phyloP scores from a whole-genome alignment of 1,140 invertebrate genomes.

The Cotesia vestalis region DNA sequence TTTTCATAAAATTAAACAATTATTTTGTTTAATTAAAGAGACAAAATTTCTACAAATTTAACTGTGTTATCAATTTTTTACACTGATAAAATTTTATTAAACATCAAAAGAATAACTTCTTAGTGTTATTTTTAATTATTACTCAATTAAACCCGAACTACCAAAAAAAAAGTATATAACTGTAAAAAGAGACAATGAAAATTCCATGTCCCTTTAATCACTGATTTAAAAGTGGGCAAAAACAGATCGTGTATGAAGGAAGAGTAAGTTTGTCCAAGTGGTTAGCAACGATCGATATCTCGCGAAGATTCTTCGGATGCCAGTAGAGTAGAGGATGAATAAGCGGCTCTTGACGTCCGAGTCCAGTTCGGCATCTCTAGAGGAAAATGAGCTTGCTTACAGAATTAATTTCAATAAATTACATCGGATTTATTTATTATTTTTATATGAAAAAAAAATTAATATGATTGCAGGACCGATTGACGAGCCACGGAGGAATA shows the following conservation, averaged over 20 bases:
- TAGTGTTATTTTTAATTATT: too few species aligned
- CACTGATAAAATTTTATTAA: too few species aligned
- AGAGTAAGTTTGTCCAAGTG: not conserved
- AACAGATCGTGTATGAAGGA: not conserved
- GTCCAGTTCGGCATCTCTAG: too few species aligned
- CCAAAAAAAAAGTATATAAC: too few species aligned
- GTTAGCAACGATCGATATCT: conserved; percentile 12
- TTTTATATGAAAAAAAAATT: conserved; percentile 14
- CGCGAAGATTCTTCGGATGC: conserved; percentile 9
- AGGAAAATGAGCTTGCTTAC: not conserved
- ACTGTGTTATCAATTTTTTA: too few species aligned
- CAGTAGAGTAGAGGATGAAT: not conserved
- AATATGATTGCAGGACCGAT: conserved; percentile 71
- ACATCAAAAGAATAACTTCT: too few species aligned
- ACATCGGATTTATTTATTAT: not conserved
- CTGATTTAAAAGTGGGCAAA: not conserved
- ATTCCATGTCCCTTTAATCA: conserved; percentile 18
- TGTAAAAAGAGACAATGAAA: not conserved
- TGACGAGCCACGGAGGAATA: conserved; percentile 76
- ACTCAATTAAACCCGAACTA: too few species aligned
- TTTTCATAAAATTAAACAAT: too few species aligned
- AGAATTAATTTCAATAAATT: not conserved
- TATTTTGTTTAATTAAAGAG: too few species aligned
- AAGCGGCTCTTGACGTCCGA: not conserved
- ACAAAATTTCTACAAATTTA: too few species aligned